These are phyloP conservation scores for Hypena proboscidalis DNA, from an alignment of 2,888 invertebrate species.

Conservation along the genomic window DNA sequence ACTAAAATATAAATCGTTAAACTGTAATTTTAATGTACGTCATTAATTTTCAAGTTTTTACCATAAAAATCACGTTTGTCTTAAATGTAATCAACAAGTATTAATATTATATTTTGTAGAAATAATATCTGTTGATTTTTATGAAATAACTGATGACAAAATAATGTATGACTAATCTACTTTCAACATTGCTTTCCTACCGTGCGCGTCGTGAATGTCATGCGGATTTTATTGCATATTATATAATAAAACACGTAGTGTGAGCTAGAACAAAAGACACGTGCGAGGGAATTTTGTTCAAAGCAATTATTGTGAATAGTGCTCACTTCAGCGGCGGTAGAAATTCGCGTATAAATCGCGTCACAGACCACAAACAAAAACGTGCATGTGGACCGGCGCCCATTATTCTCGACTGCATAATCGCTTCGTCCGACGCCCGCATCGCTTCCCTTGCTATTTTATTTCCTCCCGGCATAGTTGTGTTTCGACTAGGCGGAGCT, in stretches of 20 bases:
- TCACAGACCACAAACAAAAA: constrained; percentile 86
- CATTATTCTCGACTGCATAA: constrained; percentile 86
- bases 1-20: too few relatives aligned
- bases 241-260: constrained; percentile 22
- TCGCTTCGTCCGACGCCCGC: constrained; percentile 85
- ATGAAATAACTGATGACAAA: too few relatives aligned
- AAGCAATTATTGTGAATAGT: constrained; percentile 84
- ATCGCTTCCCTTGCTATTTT: constrained; percentile 84
- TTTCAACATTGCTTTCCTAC: background rate
- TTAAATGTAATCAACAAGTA: too few relatives aligned
- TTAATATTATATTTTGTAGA: too few relatives aligned
- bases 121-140: too few relatives aligned
- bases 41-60: too few relatives aligned
- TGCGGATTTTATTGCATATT: constrained; percentile 22
- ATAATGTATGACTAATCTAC: background rate
- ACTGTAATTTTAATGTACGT: too few relatives aligned
- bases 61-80: too few relatives aligned
- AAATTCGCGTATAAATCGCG: constrained; percentile 84
- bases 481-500: constrained; percentile 80
- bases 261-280: constrained; percentile 65
- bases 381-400: constrained; percentile 84
- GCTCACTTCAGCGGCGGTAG: constrained; percentile 82
- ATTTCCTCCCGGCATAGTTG: constrained; percentile 82
- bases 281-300: constrained; percentile 75
- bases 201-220: constrained; percentile 1